Percentiles rank a stretch among this genome's conserved stretches.
These are phyloP conservation scores for Drosophila antonietae DNA, from an alignment of 2,888 invertebrate species.

Conservation along the genomic window DNA sequence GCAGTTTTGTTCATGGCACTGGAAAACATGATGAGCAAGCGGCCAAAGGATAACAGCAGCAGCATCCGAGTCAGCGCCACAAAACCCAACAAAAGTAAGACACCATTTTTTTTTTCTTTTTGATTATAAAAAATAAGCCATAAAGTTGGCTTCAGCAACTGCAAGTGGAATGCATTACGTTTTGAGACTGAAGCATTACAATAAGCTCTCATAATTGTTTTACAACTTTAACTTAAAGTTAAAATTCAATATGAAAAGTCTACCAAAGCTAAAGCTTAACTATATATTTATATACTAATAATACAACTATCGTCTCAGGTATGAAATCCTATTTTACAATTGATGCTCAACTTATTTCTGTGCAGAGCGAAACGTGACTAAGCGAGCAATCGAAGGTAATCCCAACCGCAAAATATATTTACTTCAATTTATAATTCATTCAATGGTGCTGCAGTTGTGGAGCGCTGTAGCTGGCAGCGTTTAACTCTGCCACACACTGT, in stretches of 20 bases:
- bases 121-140: conserved; percentile 44
- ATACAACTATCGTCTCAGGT: not conserved
- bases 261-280: not conserved
- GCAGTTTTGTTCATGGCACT: conserved; percentile 65
- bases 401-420: conserved; percentile 59
- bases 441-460: conserved; percentile 8
- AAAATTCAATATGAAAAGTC: not conserved
- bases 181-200: conserved; percentile 13
- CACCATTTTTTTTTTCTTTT: conserved; percentile 8
- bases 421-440: conserved; percentile 63
- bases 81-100: not conserved
- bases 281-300: not conserved
- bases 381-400: conserved; percentile 48
- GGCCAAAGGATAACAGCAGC: conserved; percentile 43
- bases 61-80: conserved; percentile 15
- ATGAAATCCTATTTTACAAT: conserved; percentile 14
- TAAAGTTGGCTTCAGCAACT: conserved; percentile 39
- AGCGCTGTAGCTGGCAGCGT: conserved; percentile 13
- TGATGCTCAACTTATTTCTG: conserved; percentile 4
- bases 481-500: conserved; percentile 20
- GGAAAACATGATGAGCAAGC: conserved; percentile 71
- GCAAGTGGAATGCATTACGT: conserved; percentile 14
- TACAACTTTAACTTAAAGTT: conserved; percentile 21
- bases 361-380: conserved; percentile 49
- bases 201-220: conserved; percentile 36